Base-by-base conservation (phyloP, 2,888 invertebrate species). In the Imbricaverruca yamaguchii region DNA sequence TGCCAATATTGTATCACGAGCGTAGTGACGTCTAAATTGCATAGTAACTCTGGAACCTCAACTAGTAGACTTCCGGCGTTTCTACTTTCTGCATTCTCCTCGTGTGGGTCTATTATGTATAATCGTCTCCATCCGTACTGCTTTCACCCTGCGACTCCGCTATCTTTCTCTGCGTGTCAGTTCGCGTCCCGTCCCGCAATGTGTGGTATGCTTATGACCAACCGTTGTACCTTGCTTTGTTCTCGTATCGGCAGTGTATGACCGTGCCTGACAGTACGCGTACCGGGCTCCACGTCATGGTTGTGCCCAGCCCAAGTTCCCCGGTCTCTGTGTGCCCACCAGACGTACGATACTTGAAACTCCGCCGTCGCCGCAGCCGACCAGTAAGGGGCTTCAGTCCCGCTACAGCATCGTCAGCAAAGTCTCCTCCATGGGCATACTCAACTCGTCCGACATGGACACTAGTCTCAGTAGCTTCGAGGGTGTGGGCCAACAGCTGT, bases 381-480 rank as follows among this genome's bases (percentile, higher is more conserved):
- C 12, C 23, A 25, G 12, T 13, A 13, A 25, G 12, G 25, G 12
- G 4, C 13, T 12, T 2, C 12, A n/a, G n/a, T 11, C 25, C 11
- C 23, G 67, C n/a, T 67, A 13, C 67, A 67, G 67, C 25, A 7
- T n/a, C 25, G 67, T n/a, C 13, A 67, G 67, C 67, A n/a, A n/a
- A 11, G 67, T n/a, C 67, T 67, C 74, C 74, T 53, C 74, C 18
- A n/a, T 74, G 53, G 74, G 74, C 18, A 74, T 74, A 18, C 74
- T 74, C 8, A 7, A 53, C 53, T 53, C 15, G 13, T 74, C 74
- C 12, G 23, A 74, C 9, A 12, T 53, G 53, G 74, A 74, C 53
- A 74, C 74, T 13, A 74, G 74, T 13, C 25, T 25, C 53, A 74
- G 74, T 53, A 74, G 74, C 74, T 74, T 53, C 74, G 74, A 74